phyloP scores from a whole-genome alignment of 2,888 invertebrate genomes.

The Eilema caniola region DNA sequence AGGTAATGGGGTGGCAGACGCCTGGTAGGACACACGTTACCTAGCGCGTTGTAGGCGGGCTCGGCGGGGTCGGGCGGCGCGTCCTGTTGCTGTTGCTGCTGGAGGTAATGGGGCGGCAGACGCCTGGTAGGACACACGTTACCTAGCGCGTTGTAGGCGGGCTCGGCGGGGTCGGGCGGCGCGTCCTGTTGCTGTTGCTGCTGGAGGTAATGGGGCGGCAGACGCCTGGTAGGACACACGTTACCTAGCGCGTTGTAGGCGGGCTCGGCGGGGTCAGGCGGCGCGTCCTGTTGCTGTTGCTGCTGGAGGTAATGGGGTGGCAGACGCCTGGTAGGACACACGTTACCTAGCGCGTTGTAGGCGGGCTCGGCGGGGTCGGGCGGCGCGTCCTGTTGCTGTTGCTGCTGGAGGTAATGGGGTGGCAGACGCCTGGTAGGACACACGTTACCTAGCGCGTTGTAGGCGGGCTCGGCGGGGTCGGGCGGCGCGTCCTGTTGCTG shows the following conservation, averaged over 20 bases:
- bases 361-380: background rate
- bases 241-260: conserved; percentile 65
- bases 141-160: conserved; percentile 59
- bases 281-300: conserved; percentile 39
- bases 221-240: background rate
- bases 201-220: conserved; percentile 50
- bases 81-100: conserved; percentile 32
- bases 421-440: background rate
- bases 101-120: background rate
- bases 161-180: conserved; percentile 62
- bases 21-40: background rate
- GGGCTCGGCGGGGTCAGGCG: conserved; percentile 65
- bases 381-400: background rate
- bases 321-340: no score
- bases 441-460: background rate
- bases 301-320: no score
- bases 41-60: conserved; percentile 68
- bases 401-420: background rate
- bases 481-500: background rate
- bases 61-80: conserved; percentile 62
- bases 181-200: conserved; percentile 74
- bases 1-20: background rate
- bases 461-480: background rate
- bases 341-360: no score
- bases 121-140: background rate